Base-by-base conservation (phyloP, 2,113 vertebrate species). In the Rhizomys pruinosus region DNA sequence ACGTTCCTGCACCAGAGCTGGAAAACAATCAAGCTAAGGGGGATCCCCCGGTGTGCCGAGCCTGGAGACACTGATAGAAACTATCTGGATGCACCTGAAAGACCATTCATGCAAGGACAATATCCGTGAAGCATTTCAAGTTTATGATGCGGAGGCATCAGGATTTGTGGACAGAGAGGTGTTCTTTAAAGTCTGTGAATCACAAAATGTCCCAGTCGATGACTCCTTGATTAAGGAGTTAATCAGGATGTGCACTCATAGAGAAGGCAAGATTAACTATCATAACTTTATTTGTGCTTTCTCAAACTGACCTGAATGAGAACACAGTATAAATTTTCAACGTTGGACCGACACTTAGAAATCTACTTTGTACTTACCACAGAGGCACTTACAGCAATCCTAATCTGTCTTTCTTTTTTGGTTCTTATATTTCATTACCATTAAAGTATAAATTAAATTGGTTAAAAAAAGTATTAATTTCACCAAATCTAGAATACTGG, bases 401-500 rank as follows among this genome's bases (percentile, higher is more conserved):
- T 68, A 88, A 52, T 23, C 66, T n/a, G n/a, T n/a, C n/a, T 79
- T 47, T 68, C 27, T 34, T 57, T 63, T 74, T 52, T 52, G 11
- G 12, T 39, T 79, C 68, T 90, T 87, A 4, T 29, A 59, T 78
- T 94, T 76, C 32, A 34, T n/a, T 88, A 32, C 85, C 66, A 66
- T 73, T 90, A 16, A 94, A 95, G 37, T 80, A 85, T 71, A 57
- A 92, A 96, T 90, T 92, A 96, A 94, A 89, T 63, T 69, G 44
- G 32, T 72, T 86, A n/a, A 97, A 84, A 96, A 97, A 98, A 97
- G 88, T 96, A 92, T 92, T 94, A 91, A 84, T 81, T 97, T 97
- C 87, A 97, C 93, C 98, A 98, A 97, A 97, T 98, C 96, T 94
- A 89, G 95, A 97, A 15, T 94, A 98, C 91, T 98, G 98, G 97